Percentiles rank a stretch among this genome's conserved stretches.
These are phyloP conservation scores for Athetis lepigone DNA, from an alignment of 2,888 invertebrate genomes.

Conservation along the genomic window DNA sequence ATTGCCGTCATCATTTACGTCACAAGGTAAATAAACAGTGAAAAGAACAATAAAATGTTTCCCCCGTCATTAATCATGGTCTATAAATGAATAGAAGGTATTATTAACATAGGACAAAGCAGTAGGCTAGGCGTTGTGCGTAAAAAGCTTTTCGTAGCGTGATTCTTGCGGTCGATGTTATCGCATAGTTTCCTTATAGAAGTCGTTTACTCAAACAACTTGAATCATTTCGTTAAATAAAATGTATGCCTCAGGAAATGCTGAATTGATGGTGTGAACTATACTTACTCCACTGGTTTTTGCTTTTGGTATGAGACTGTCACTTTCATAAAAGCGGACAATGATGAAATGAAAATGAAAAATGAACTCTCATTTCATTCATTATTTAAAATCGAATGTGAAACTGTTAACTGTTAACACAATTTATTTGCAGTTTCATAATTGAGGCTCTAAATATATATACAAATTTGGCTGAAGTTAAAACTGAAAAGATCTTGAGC, in stretches of 20 bases:
- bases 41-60: slow-evolving; percentile 6
- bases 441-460: no score
- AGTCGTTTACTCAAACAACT: background rate
- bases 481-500: no score
- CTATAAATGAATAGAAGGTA: slow-evolving; percentile 21
- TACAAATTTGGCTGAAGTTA: no score
- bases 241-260: background rate
- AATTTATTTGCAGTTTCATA: no score
- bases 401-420: no score
- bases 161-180: slow-evolving; percentile 26
- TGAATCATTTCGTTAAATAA: background rate
- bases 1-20: slow-evolving; percentile 10
- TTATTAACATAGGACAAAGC: background rate
- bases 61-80: slow-evolving; percentile 9
- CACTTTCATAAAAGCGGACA: no score
- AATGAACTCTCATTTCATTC: no score
- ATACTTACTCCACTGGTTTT: background rate
- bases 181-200: slow-evolving; percentile 6
- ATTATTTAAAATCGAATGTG: no score
- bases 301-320: background rate
- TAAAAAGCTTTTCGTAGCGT: slow-evolving; percentile 27
- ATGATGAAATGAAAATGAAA: no score
- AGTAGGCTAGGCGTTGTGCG: background rate
- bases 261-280: background rate
- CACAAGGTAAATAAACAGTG: slow-evolving; percentile 8